These are phyloP conservation scores for Hyperoplus lanceolatus DNA, from an alignment of 2,797 vertebrate genomes.

Conservation along the genomic window DNA sequence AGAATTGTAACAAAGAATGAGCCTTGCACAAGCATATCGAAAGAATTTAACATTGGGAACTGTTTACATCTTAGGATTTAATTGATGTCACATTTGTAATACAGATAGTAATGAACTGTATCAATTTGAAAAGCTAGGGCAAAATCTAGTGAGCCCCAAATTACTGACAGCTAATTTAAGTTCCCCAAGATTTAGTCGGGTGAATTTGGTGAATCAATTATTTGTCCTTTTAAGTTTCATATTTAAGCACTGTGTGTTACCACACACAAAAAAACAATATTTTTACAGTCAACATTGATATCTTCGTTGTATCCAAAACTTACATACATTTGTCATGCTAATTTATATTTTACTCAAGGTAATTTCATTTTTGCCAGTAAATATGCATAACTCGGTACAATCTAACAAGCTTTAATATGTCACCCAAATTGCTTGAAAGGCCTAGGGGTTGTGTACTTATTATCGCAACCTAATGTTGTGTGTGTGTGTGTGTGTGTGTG, in stretches of 20 bases:
- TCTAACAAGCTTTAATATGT: not conserved
- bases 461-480: not conserved
- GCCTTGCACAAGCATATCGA: too few relatives aligned
- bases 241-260: not conserved
- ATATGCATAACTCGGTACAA: not conserved
- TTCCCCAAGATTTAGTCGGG: not conserved
- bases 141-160: not conserved
- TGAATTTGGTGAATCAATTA: not conserved
- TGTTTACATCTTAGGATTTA: too few relatives aligned
- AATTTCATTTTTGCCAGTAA: not conserved
- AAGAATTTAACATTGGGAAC: too few relatives aligned
- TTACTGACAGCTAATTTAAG: not conserved
- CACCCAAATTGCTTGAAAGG: not conserved
- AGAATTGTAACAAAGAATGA: too few relatives aligned
- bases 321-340: not conserved
- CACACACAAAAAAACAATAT: not conserved
- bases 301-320: not conserved
- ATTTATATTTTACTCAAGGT: not conserved
- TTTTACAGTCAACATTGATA: not conserved
- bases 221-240: not conserved
- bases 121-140: not conserved
- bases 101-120: too few relatives aligned
- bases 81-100: too few relatives aligned
- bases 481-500: not conserved
- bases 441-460: not conserved